These are phyloP conservation scores for Coreoperca whiteheadi DNA, from an alignment of 2,113 vertebrate genomes.

Conservation along the genomic window DNA sequence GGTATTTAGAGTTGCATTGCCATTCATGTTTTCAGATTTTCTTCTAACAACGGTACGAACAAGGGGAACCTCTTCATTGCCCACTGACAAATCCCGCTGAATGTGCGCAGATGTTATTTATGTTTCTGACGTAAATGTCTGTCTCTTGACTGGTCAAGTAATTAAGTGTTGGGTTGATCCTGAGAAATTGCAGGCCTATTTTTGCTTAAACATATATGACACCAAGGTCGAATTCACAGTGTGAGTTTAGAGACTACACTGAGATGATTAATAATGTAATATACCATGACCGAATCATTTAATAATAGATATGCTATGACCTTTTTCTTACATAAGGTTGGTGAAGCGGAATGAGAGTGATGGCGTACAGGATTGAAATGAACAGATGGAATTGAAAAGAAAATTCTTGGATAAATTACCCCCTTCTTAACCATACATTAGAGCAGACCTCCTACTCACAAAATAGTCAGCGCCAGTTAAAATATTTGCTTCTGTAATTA, in stretches of 20 bases:
- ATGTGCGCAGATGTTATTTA: constrained; percentile 29
- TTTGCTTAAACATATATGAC: constrained; percentile 43
- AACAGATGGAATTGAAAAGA: constrained; percentile 13
- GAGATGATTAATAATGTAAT: constrained; percentile 80
- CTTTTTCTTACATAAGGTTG: constrained; percentile 72
- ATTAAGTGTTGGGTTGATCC: constrained; percentile 12
- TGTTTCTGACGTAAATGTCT: constrained; percentile 35
- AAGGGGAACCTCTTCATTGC: constrained; percentile 14
- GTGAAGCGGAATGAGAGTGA: constrained; percentile 49
- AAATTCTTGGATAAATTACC: constrained; percentile 22
- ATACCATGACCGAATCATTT: constrained; percentile 69
- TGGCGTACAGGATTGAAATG: constrained; percentile 21
- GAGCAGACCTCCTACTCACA: constrained; percentile 29
- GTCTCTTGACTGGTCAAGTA: constrained; percentile 18
- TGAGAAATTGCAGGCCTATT: constrained; percentile 26
- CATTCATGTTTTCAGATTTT: constrained; percentile 49
- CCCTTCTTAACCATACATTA: constrained; percentile 13
- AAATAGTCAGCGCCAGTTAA: background rate
- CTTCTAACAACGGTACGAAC: constrained; percentile 8
- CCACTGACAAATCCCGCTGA: constrained; percentile 16
- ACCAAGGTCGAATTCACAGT: constrained; percentile 24
- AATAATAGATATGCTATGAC: constrained; percentile 81
- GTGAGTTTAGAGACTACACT: constrained; percentile 59
- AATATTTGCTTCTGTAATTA: constrained; percentile 44
- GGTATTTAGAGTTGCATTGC: constrained; percentile 18